These are phyloP conservation scores for Onychostoma macrolepis DNA, from an alignment of 2,113 vertebrate genomes.

Conservation along the genomic window DNA sequence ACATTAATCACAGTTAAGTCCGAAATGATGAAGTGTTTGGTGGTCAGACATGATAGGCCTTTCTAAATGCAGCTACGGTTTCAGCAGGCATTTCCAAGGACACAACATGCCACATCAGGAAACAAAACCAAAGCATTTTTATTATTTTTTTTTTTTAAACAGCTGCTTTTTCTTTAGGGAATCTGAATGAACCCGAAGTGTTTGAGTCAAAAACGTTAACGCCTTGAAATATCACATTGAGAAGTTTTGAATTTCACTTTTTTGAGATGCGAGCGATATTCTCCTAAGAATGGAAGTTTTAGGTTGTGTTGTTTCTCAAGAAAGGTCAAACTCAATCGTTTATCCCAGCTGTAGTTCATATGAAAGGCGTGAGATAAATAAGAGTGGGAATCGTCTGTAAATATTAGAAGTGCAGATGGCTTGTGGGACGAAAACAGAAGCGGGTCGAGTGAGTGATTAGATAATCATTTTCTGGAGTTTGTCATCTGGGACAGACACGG, in stretches of 20 bases:
- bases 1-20: conserved; percentile 73
- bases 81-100: not conserved
- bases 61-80: conserved; percentile 18
- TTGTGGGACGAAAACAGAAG: conserved; percentile 27
- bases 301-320: not conserved
- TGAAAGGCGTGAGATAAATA: conserved; percentile 24
- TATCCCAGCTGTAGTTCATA: not conserved
- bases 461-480: conserved; percentile 36
- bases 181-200: not conserved
- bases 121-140: conserved; percentile 14
- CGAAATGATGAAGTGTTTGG: conserved; percentile 75
- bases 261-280: not conserved
- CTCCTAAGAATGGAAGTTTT: not conserved
- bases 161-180: not conserved
- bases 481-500: not conserved
- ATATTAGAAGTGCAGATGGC: conserved; percentile 25
- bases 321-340: conserved; percentile 7
- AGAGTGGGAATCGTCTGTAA: conserved; percentile 4
- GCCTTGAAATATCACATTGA: not conserved
- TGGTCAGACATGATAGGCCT: conserved; percentile 57
- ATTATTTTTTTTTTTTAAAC: not conserved
- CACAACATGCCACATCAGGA: not conserved
- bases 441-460: not conserved
- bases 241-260: not conserved
- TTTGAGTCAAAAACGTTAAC: not conserved